Evolutionary conservation across 2,113 vertebrate species (phyloP), one percentile per base, ranked within the genome.

Genomic region (Sinosuthora webbiana): DNA sequence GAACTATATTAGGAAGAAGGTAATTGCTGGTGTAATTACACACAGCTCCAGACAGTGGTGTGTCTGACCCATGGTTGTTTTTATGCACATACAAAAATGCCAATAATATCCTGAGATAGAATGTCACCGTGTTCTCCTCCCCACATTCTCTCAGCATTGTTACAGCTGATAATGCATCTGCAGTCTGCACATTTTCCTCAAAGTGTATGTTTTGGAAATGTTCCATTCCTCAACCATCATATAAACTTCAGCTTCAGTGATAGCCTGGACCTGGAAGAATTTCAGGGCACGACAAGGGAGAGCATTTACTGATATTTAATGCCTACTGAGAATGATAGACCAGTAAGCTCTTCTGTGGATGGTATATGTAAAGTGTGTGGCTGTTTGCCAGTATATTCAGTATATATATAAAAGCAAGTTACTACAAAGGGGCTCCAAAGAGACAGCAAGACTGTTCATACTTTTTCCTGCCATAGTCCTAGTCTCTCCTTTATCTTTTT

Each of bases 121-220:
- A 74, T 49, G 22, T 86, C 79, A 81, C 45, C 25, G 13, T 1
- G 0, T 62, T 80, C 57, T 81, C 73, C 65, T 52, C 41, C 83
- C 56, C 4, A 16, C 60, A 63, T 77, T 56, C 68, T 86, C 76
- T 56, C 62, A 94, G 56, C 69, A 47, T 70, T 89, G 73, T 86
- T 82, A 60, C 28, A 78, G 53, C 65, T 15, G 7, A 89, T 81
- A 74, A 83, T 31, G 47, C 60, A 27, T 91, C 64, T 68, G 41
- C 37, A 87, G 53, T n/a, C 80, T 77, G n/a, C 73, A 45, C 16
- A 1, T 87, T 94, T 85, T 88, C 63, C 84, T 79, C 49, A 9
- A 49, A 33, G 28, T 81, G 37, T 79, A 93, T 94, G 39, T 83
- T 89, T 91, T 90, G 87, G 87, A 89, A 94, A 79, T n/a, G 31